Evolutionary conservation across 2,113 vertebrate genomes (phyloP).

Genomic region (Melanostigma gelatinosum): DNA sequence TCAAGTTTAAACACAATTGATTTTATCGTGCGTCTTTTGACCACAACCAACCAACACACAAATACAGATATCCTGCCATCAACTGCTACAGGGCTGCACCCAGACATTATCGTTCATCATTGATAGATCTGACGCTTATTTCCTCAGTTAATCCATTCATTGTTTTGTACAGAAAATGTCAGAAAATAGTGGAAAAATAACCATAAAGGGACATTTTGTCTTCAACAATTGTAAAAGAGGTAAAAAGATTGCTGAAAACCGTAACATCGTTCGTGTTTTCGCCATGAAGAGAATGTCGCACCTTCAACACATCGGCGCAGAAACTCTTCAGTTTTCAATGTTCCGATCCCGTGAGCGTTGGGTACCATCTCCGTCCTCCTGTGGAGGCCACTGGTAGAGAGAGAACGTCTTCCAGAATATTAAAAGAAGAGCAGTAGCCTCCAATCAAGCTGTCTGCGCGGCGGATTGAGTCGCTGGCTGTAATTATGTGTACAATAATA

Average conservation of each 20-base stretch:
- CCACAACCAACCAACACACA: background rate
- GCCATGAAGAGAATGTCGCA: background rate
- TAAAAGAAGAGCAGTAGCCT: conserved; percentile 36
- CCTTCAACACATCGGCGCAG: too few relatives aligned
- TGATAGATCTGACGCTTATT: background rate
- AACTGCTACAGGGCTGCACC: too few relatives aligned
- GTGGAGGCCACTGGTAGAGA: background rate
- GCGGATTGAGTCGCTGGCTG: conserved; percentile 59
- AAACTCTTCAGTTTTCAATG: too few relatives aligned
- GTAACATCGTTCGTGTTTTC: background rate
- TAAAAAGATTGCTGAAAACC: too few relatives aligned
- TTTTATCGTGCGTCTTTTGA: background rate
- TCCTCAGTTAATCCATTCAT: background rate
- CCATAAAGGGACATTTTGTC: too few relatives aligned
- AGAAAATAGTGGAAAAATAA: too few relatives aligned
- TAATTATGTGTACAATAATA: conserved; percentile 73
- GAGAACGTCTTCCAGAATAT: conserved; percentile 22
- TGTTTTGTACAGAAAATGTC: too few relatives aligned
- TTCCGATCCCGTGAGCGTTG: background rate
- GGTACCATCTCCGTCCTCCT: background rate
- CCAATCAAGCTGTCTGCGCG: conserved; percentile 57
- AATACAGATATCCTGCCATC: too few relatives aligned
- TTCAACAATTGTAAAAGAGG: too few relatives aligned
- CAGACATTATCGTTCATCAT: too few relatives aligned
- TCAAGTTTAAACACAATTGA: background rate